These are phyloP conservation scores for Dasypogon diadema DNA, from an alignment of 2,888 invertebrate species.

Conservation along the genomic window DNA sequence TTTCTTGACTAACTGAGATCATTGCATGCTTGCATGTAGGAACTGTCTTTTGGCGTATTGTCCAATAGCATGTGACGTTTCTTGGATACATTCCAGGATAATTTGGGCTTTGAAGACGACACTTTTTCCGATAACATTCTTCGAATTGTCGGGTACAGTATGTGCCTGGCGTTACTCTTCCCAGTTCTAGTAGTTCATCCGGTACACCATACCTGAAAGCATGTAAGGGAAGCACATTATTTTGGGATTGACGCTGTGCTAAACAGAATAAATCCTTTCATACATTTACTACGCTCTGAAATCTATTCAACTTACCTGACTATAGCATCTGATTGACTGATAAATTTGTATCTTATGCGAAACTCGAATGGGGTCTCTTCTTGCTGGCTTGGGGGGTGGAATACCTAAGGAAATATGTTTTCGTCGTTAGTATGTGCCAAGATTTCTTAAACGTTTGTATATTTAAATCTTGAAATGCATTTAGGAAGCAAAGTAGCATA, in stretches of 20 bases:
- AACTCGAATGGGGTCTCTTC: constrained; percentile 84
- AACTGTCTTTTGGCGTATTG: constrained; percentile 84
- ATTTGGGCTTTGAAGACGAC: constrained; percentile 89
- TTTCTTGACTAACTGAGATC: constrained; percentile 86
- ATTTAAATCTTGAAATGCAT: neutral
- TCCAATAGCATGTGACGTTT: constrained; percentile 93
- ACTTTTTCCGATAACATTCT: constrained; percentile 86
- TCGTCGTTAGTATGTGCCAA: neutral
- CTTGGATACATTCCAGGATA: constrained; percentile 85
- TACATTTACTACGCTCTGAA: neutral
- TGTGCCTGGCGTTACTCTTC: constrained; percentile 85
- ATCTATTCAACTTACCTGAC: constrained; percentile 71
- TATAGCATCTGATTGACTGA: constrained; percentile 82
- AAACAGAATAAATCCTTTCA: constrained; percentile 12
- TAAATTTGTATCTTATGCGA: constrained; percentile 83
- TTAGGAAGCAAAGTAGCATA: constrained; percentile 19
- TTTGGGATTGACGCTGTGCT: constrained; percentile 4
- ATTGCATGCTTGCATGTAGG: constrained; percentile 92
- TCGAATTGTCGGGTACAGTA: constrained; percentile 88
- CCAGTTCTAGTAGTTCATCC: constrained; percentile 83
- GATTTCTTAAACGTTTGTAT: constrained; percentile 19
- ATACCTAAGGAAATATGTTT: constrained; percentile 64
- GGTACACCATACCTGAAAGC: constrained; percentile 77
- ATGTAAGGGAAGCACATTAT: neutral
- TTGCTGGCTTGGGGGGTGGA: constrained; percentile 76